Evolutionary conservation across 2,888 invertebrate genomes (phyloP), one percentile per base, ranked within the genome.

Genomic region (Chromoteleia sp.): DNA sequence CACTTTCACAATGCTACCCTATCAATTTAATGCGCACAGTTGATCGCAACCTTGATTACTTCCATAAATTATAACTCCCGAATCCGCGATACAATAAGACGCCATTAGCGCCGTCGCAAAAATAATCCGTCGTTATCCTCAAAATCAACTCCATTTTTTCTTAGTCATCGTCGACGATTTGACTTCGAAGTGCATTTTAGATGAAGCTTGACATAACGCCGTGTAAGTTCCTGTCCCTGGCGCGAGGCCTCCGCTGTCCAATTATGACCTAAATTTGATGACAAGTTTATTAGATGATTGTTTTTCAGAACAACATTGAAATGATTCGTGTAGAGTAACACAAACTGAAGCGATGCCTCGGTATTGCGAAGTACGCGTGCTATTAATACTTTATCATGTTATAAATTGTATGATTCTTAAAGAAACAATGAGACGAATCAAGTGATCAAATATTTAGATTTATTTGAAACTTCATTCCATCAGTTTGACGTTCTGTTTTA

Each of bases 311-410:
- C 52, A 33, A 33, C 3, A 50, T 48, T 21, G 36, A 50, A 50
- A 65, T 65, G 74, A 65, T 33, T 25, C 39, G 63, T 73, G 52
- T 36, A 54, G 21, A 14, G 50, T 41, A 39, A 19, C 50, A 65
- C 14, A 45, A 8, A 58, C 39, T 50, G 15, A 50, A 50, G 19
- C 54, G 10, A 45, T 59, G 59, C 19, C 30, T 58, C 36, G 43
- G 12, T 21, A 52, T 59, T 59, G 71, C 59, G 19, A 71, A 52
- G 36, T 41, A 52, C 59, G n/a, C 19, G 61, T 59, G 61, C 54
- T 73, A 61, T 73, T 73, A 61, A 73, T 73, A 73, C 52, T 73
- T 54, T 21, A 61, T 73, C 50, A 43, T 29, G 7, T 7, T 43
- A n/a, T 17, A 41, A 73, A 41, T 10, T 33, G 54, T 59, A 39